Evolutionary conservation across 2,797 vertebrate genomes (phyloP), one percentile per base, ranked within the genome.

Genomic region (Liparis tanakae): DNA sequence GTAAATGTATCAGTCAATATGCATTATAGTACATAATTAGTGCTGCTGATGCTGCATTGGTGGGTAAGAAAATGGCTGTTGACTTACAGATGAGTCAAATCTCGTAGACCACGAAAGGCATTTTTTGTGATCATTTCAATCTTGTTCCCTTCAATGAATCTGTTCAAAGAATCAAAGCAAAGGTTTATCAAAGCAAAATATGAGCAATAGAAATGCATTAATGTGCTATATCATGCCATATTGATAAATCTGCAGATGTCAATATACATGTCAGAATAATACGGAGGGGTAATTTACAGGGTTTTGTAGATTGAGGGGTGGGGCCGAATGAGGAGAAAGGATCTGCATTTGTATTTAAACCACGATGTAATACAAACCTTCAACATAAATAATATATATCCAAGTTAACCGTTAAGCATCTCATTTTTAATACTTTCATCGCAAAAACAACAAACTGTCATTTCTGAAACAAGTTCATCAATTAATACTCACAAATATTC

Each of bases 141-240:
- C 93, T 96, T 97, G 92, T 99, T 99, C 64, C 96, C 96, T 93
- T 99, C 98, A 30, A 99, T 97, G 86, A 99, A 99, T 91, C 98
- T 99, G 91, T 67, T 41, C 18, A 46, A 43, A 12, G 13, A 60
- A 74, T 44, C 68, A 67, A 39, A 64, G 33, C 1, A 59, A 10
- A 43, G 2, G 13, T 72, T 68, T n/a, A 30, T 50, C 2, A 53
- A 17, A 30, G 25, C 3, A 44, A 53, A 44, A 36, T 18, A 15
- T 3, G 1, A 46, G 9, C 25, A 39, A 25, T 44, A 54, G 3
- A 14, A n/a, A 62, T 14, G 22, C 33, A 33, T 10, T 10, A 30
- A 25, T 25, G 25, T 6, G 56, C 22, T 20, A 8, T 14, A 7
- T 72, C 17, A 68, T 22, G 8, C 55, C 15, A 54, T 7, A 55